These are phyloP conservation scores for Callorhinus ursinus DNA, from an alignment of 2,113 vertebrate species.

Conservation along the genomic window DNA sequence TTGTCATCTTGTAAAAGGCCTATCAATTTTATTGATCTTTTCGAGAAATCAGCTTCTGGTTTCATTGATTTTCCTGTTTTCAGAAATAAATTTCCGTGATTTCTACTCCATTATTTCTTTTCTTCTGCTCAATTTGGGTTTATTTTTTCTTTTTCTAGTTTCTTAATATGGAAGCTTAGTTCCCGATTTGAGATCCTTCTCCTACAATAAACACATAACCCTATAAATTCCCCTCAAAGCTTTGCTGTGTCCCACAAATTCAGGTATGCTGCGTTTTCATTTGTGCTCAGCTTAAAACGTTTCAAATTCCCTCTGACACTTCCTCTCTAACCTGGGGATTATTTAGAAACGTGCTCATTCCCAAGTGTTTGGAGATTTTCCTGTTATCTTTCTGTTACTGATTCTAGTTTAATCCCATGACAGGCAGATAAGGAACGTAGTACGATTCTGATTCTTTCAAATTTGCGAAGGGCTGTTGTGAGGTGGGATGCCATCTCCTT, in stretches of 20 bases:
- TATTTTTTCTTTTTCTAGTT: not conserved
- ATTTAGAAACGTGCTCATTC: not conserved
- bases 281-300: not conserved
- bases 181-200: not conserved
- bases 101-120: not conserved
- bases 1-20: no score
- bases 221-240: not conserved
- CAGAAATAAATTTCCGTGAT: not conserved
- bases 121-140: not conserved
- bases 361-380: not conserved
- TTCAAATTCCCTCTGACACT: not conserved
- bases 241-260: no score
- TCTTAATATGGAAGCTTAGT: not conserved
- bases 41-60: not conserved
- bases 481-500: rapidly evolving
- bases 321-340: not conserved
- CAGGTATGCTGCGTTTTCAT: not conserved
- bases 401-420: not conserved
- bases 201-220: not conserved
- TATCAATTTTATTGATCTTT: not conserved
- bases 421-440: rapidly evolving
- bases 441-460: not conserved
- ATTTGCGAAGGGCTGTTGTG: not conserved
- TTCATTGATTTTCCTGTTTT: not conserved
- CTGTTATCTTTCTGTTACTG: no score